Conservation (phyloP, 2,888 invertebrate genomes). For the Troides helena region DNA sequence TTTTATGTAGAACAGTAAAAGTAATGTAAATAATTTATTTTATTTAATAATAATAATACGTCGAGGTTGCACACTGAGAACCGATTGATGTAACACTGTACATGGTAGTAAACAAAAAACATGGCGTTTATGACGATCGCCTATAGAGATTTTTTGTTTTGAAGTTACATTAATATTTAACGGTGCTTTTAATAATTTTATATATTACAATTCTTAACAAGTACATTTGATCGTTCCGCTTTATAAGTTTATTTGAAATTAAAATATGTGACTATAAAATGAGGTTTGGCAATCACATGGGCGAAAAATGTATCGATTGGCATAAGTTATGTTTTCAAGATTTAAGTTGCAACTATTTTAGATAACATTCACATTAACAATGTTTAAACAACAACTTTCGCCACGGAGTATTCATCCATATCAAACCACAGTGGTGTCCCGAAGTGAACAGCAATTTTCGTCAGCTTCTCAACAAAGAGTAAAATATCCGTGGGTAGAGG, state of each 20-base stretch:
- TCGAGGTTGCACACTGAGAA: neutral
- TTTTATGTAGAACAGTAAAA: too few species aligned
- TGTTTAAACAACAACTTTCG: conserved; percentile 76
- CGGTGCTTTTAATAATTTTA: neutral
- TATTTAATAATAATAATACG: too few species aligned
- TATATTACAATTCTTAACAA: neutral
- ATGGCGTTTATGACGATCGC: conserved; percentile 9
- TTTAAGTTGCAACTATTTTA: conserved; percentile 10
- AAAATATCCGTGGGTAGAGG: conserved; percentile 74
- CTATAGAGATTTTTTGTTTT: conserved; percentile 9
- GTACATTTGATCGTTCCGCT: neutral
- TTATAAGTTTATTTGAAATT: neutral
- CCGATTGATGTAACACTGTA: neutral
- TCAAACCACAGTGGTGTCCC: conserved; percentile 73
- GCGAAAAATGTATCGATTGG: conserved; percentile 9
- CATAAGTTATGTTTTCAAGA: conserved; percentile 21
- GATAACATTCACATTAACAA: conserved; percentile 39
- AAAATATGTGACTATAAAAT: conserved; percentile 15
- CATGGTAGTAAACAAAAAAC: conserved; percentile 15
- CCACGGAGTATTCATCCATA: conserved; percentile 74
- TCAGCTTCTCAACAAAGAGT: conserved; percentile 72
- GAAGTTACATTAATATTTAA: conserved; percentile 14
- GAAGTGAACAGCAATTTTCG: conserved; percentile 69
- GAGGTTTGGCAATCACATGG: conserved; percentile 4
- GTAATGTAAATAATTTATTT: too few species aligned